phyloP scores from a whole-genome alignment of 2,888 invertebrate genomes.

The Drosophila limbata region DNA sequence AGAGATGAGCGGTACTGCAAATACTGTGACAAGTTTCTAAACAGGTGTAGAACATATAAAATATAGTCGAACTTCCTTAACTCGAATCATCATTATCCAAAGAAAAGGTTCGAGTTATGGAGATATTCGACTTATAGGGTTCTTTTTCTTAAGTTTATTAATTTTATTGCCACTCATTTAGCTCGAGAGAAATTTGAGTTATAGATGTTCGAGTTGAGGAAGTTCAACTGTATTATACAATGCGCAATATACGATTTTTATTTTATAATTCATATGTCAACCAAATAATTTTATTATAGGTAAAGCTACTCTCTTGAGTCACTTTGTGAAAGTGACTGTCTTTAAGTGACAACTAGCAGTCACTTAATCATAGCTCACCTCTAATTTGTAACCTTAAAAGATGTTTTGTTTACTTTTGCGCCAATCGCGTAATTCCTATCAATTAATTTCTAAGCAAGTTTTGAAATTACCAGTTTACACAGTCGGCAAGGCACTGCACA shows the following conservation, averaged over 20 bases:
- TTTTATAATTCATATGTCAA: background rate
- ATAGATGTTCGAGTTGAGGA: no score
- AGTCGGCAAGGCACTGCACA: constrained; percentile 61
- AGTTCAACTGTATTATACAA: no score
- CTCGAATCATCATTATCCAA: no score
- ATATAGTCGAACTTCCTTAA: no score
- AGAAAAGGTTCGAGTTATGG: no score
- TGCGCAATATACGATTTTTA: background rate
- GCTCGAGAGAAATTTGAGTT: no score
- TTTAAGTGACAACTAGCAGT: background rate
- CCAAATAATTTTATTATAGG: background rate
- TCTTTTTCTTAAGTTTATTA: no score
- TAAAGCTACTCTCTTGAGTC: background rate
- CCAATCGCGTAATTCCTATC: constrained; percentile 69
- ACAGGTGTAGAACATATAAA: background rate
- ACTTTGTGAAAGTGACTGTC: background rate
- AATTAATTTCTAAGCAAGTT: constrained; percentile 58
- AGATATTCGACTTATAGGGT: no score
- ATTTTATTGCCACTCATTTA: no score
- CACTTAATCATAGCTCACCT: constrained; percentile 13
- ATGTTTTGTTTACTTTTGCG: constrained; percentile 85
- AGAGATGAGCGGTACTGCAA: constrained; percentile 1
- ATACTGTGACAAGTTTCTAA: background rate
- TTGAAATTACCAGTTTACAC: constrained; percentile 43
- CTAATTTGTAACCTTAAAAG: constrained; percentile 65